Conservation (phyloP, 1,140 invertebrate species). For the Zaprionus africanus region DNA sequence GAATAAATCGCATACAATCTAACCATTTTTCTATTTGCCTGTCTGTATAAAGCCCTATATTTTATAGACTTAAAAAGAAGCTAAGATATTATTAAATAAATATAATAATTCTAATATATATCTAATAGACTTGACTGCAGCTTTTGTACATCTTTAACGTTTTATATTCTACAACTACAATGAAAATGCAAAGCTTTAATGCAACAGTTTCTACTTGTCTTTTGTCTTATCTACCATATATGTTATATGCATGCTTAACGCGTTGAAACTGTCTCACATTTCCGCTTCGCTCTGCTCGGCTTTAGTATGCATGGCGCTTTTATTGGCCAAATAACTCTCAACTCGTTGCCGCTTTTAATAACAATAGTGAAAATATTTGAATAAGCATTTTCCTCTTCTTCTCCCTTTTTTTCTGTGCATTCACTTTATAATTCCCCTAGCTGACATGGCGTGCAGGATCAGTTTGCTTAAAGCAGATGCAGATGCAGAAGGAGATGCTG, state of each 20-base stretch:
- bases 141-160: too few species aligned
- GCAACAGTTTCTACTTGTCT: too few species aligned
- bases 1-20: too few species aligned
- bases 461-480: conserved; percentile 21
- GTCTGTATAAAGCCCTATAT: too few species aligned
- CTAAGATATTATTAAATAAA: too few species aligned
- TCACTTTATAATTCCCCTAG: conserved; percentile 9
- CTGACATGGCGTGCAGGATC: background rate
- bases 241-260: background rate
- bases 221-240: too few species aligned
- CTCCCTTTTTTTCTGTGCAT: background rate
- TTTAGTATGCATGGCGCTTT: background rate
- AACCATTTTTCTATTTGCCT: too few species aligned
- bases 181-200: too few species aligned
- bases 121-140: too few species aligned
- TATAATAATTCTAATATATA: too few species aligned
- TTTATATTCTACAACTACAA: too few species aligned
- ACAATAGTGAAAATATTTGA: conserved; percentile 6
- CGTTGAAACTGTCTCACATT: background rate
- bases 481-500: conserved; percentile 16
- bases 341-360: conserved; percentile 2
- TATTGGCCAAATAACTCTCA: background rate
- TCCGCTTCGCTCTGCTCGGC: background rate
- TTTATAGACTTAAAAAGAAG: too few species aligned
- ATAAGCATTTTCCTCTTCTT: background rate